Percentiles rank a stretch among this genome's conserved stretches.
Evolutionary conservation across 2,113 vertebrate genomes (phyloP).

Genomic region (Coptodon rendalli): DNA sequence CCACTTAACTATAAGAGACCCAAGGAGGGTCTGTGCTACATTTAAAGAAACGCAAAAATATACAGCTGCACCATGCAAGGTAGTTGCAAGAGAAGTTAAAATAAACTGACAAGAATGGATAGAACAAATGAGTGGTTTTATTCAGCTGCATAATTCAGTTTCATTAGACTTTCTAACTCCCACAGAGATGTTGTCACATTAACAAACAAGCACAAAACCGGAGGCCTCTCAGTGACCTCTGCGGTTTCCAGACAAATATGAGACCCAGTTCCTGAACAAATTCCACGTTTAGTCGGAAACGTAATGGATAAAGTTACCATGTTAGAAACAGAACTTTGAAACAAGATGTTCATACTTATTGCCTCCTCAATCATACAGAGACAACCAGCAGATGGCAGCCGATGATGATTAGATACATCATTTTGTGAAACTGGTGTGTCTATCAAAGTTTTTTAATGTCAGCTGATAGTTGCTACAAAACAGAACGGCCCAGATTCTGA

Average conservation of each 20-base stretch:
- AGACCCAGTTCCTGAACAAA: not conserved
- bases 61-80: not conserved
- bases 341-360: not conserved
- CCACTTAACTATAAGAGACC: not conserved
- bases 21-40: not conserved
- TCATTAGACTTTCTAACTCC: not conserved
- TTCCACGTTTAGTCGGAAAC: not conserved
- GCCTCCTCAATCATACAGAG: not conserved
- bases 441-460: not conserved
- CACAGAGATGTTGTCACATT: not conserved
- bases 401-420: not conserved
- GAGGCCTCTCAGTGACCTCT: not conserved
- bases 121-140: not conserved
- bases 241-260: not conserved
- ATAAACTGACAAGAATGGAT: not conserved
- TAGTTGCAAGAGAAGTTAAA: not conserved
- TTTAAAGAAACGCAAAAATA: not conserved
- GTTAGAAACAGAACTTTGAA: not conserved
- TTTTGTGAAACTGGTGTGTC: not conserved
- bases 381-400: not conserved
- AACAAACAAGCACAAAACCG: not conserved
- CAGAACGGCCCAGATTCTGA: not conserved
- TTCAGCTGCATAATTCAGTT: not conserved
- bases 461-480: not conserved
- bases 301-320: not conserved